These are phyloP conservation scores for Sinella curviseta DNA, from an alignment of 1,140 invertebrate genomes.

Conservation along the genomic window DNA sequence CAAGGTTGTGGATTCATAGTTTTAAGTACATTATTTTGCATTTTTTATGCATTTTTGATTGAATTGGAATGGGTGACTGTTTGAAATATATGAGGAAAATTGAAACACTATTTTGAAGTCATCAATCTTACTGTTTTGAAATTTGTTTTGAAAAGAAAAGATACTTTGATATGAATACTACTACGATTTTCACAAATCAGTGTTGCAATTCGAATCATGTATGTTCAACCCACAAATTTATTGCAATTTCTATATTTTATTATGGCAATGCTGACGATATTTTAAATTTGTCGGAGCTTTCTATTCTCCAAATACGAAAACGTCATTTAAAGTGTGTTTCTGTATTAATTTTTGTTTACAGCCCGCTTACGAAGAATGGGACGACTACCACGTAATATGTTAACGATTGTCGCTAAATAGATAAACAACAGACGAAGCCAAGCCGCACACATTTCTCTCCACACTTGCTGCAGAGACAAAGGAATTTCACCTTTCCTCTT, in stretches of 20 bases:
- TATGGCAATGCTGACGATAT: neutral
- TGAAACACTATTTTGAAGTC: too few relatives aligned
- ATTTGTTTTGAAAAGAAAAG: too few relatives aligned
- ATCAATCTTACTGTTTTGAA: too few relatives aligned
- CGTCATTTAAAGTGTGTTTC: neutral
- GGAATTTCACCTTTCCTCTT: neutral
- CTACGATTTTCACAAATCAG: too few relatives aligned
- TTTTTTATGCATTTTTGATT: too few relatives aligned
- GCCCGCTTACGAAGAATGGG: conserved; percentile 47
- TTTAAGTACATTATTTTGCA: too few relatives aligned
- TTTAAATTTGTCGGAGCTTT: neutral
- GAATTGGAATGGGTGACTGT: too few relatives aligned
- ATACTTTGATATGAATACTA: too few relatives aligned
- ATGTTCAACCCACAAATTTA: too few relatives aligned
- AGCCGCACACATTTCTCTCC: neutral
- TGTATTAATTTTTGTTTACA: conserved; percentile 29
- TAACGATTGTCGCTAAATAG: neutral
- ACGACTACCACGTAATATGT: conserved; percentile 41
- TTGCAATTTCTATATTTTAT: neutral
- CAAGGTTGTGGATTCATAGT: neutral
- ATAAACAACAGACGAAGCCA: neutral
- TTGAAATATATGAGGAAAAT: neutral
- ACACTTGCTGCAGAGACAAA: neutral
- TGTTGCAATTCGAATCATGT: too few relatives aligned
- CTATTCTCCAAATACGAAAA: neutral